A percentile compares a stretch with the other conserved stretches of the same genome.
Conservation (phyloP, 1,140 invertebrate genomes). For the Solenopsis fugax region DNA sequence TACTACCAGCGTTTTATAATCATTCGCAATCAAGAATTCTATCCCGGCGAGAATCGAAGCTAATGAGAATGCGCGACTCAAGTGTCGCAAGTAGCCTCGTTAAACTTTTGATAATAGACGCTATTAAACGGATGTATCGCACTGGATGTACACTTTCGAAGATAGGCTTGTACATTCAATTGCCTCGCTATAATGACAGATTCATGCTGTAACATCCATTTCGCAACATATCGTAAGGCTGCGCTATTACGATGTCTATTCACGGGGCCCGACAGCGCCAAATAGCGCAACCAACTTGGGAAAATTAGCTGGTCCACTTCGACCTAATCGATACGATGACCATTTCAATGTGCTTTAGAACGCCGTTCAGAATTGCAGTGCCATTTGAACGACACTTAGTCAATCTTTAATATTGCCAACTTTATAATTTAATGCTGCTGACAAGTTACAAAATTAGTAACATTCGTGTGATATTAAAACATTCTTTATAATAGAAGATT, state of each 20-base stretch:
- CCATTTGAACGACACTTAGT: slow-evolving; percentile 32
- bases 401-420: not conserved
- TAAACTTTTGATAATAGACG: slow-evolving; percentile 49
- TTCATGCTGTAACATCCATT: slow-evolving; percentile 25
- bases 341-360: slow-evolving; percentile 20
- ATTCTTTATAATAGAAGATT: not conserved
- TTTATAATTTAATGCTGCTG: slow-evolving; percentile 8
- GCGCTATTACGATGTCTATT: slow-evolving; percentile 31
- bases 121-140: slow-evolving; percentile 3
- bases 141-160: not conserved
- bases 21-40: slow-evolving; percentile 2
- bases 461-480: not conserved
- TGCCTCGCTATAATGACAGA: not conserved
- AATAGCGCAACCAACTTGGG: slow-evolving; percentile 50
- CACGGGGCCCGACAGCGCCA: slow-evolving; percentile 6
- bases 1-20: not conserved
- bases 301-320: slow-evolving; percentile 56
- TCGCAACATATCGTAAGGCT: slow-evolving; percentile 13
- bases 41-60: not conserved
- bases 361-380: not conserved
- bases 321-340: slow-evolving; percentile 61
- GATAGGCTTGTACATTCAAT: slow-evolving; percentile 15
- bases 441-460: slow-evolving; percentile 23
- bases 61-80: not conserved
- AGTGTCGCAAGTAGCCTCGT: slow-evolving; percentile 25